Evolutionary conservation across 1,140 invertebrate genomes (phyloP).

Genomic region (Brachionus sp.): DNA sequence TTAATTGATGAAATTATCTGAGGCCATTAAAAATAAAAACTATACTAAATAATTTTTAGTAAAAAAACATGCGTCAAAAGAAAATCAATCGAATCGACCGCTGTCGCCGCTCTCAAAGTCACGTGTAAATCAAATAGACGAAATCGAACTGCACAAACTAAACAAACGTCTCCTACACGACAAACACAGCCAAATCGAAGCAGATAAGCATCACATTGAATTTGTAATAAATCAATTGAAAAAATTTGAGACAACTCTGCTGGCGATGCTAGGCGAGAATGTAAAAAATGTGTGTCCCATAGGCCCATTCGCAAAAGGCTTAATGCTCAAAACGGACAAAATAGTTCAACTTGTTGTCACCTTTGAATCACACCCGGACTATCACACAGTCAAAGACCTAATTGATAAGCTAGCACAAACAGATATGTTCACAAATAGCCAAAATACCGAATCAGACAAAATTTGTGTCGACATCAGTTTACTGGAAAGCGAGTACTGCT

Average conservation of each 20-base stretch:
- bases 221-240: background rate
- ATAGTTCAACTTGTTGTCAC: background rate
- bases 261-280: background rate
- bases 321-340: background rate
- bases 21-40: background rate
- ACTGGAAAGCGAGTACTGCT: background rate
- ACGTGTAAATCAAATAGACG: background rate
- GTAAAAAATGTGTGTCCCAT: background rate
- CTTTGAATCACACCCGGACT: background rate
- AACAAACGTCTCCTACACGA: background rate
- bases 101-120: background rate
- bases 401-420: background rate
- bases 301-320: background rate
- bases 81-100: background rate
- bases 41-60: slow-evolving; percentile 9
- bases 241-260: background rate
- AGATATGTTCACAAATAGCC: background rate
- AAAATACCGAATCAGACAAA: background rate
- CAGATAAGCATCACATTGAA: background rate
- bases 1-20: background rate
- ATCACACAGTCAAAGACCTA: background rate
- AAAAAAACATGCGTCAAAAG: slow-evolving; percentile 2
- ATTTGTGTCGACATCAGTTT: background rate
- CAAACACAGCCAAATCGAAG: background rate
- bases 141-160: background rate